phyloP scores from a whole-genome alignment of 2,797 vertebrate genomes.

The Brachymystax lenok region DNA sequence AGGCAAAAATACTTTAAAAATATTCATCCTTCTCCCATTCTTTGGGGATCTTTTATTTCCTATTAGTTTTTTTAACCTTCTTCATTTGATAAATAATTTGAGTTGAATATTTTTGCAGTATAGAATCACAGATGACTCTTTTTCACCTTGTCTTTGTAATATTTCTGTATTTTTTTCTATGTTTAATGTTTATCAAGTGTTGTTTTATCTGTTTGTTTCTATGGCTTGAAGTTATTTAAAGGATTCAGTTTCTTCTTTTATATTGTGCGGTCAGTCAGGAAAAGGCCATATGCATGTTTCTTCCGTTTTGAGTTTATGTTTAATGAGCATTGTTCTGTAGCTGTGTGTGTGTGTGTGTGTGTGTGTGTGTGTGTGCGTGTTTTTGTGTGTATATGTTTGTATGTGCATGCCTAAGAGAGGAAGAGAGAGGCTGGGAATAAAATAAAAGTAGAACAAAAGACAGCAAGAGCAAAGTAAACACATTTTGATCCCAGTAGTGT shows the following conservation, averaged over 20 bases:
- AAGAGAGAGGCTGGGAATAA: background rate
- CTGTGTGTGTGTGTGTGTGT: background rate
- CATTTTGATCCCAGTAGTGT: background rate
- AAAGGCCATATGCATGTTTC: background rate
- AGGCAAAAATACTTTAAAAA: constrained; percentile 13
- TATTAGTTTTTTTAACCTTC: constrained; percentile 33
- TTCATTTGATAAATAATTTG: constrained; percentile 36
- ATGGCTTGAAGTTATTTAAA: constrained; percentile 10
- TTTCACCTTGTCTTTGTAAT: constrained; percentile 7
- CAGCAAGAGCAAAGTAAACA: background rate
- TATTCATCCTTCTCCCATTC: constrained; percentile 17
- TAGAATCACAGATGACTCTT: constrained; percentile 16
- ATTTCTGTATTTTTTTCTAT: background rate
- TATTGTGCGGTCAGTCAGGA: background rate
- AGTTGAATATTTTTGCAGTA: constrained; percentile 21
- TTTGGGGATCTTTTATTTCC: background rate
- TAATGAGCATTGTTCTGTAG: background rate
- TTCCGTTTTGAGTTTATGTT: background rate
- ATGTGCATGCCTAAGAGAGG: background rate
- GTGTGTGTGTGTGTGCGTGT: background rate
- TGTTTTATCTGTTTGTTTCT: constrained; percentile 1
- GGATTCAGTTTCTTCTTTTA: background rate
- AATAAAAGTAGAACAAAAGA: background rate
- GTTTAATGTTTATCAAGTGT: constrained; percentile 1
- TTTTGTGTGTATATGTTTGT: background rate